Evolutionary conservation across 1,140 invertebrate genomes (phyloP).

Genomic region (Drosophila triauraria): DNA sequence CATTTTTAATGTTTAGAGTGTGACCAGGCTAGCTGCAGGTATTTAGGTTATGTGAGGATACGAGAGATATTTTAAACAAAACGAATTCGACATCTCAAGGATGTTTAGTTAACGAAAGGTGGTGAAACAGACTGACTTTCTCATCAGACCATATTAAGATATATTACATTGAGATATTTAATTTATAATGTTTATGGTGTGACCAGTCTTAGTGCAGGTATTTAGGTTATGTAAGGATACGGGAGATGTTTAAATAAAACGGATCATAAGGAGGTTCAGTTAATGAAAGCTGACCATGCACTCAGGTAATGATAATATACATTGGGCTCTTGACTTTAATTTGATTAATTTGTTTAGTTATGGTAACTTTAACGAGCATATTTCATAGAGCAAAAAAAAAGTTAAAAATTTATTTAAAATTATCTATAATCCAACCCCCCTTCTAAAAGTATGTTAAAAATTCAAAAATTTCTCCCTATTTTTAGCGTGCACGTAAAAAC

Average conservation of each 20-base stretch:
- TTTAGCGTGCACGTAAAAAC: constrained; percentile 22
- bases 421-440: not conserved
- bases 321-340: not conserved
- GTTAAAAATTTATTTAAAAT: not conserved
- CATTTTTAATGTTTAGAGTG: constrained; percentile 8
- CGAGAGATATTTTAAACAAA: not conserved
- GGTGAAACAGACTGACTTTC: not conserved
- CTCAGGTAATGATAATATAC: not conserved
- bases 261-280: too few relatives aligned
- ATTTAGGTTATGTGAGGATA: not conserved
- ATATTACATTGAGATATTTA: too few relatives aligned
- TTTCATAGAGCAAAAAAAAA: not conserved
- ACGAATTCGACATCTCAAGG: not conserved
- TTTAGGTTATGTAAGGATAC: too few relatives aligned
- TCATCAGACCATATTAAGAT: too few relatives aligned
- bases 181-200: too few relatives aligned
- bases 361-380: not conserved
- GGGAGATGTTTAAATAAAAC: too few relatives aligned
- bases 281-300: not conserved
- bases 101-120: not conserved
- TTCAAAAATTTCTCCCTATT: not conserved
- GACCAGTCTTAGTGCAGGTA: too few relatives aligned
- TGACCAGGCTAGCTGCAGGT: constrained; percentile 1
- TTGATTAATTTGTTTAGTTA: not conserved
- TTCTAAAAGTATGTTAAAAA: not conserved